phyloP scores from a whole-genome alignment of 2,113 vertebrate genomes.

The Halcyon senegalensis region DNA sequence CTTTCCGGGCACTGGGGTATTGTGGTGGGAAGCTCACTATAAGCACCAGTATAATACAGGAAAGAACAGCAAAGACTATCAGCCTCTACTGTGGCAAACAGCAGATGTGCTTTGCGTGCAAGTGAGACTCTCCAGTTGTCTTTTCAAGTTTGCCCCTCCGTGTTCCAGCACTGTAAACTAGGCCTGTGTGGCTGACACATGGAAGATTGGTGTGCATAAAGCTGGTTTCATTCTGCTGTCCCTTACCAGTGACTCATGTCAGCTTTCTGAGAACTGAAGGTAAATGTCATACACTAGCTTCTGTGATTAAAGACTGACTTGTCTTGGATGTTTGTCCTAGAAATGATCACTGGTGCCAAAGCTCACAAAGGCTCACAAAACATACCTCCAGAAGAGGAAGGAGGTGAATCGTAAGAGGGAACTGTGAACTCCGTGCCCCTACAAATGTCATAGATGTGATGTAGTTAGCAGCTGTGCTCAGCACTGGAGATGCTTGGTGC shows the following conservation, averaged over 20 bases:
- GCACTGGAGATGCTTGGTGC: too few species aligned
- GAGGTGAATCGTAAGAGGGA: rapidly evolving
- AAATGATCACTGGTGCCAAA: neutral
- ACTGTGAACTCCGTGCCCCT: rapidly evolving
- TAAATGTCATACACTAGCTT: neutral
- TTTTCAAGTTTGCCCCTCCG: neutral
- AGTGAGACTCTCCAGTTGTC: rapidly evolving
- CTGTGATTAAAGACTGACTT: neutral
- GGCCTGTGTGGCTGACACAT: neutral
- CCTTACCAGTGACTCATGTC: rapidly evolving
- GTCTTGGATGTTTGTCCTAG: neutral
- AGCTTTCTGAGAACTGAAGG: neutral
- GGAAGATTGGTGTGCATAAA: neutral
- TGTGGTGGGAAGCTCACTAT: neutral
- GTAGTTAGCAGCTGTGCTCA: neutral
- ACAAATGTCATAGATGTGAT: too few species aligned
- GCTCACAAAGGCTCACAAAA: neutral
- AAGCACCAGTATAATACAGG: rapidly evolving
- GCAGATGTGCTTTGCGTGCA: neutral
- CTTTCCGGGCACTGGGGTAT: neutral
- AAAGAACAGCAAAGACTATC: neutral
- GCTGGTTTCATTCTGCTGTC: neutral
- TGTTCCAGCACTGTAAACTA: neutral
- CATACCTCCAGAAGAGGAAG: rapidly evolving
- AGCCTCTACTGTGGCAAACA: neutral